Percentiles rank a stretch among this genome's conserved stretches.
phyloP scores from a whole-genome alignment of 2,113 vertebrate genomes.

The Tyrannus savana region DNA sequence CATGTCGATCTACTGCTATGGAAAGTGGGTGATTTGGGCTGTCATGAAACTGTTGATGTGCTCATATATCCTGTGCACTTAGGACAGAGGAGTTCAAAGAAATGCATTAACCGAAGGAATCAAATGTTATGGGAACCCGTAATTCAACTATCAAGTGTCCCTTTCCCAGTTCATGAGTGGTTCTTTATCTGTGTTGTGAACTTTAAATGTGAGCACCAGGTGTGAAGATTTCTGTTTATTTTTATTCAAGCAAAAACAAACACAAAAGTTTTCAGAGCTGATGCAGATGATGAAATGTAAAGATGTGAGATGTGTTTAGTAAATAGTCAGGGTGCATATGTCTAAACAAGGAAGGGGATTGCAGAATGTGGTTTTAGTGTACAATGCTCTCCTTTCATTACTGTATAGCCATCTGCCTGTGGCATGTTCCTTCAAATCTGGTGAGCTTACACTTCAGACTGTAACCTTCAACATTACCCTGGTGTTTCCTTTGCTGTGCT shows the following conservation, averaged over 20 bases:
- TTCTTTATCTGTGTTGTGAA: slow-evolving; percentile 33
- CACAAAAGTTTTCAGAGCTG: slow-evolving; percentile 38
- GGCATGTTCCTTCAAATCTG: slow-evolving; percentile 14
- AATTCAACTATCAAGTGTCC: not conserved
- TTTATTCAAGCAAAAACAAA: slow-evolving; percentile 58
- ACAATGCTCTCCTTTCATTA: slow-evolving; percentile 49
- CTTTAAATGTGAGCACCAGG: slow-evolving; percentile 49
- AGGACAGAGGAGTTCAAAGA: slow-evolving; percentile 45
- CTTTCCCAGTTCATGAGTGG: not conserved
- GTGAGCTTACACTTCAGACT: not conserved
- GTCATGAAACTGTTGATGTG: slow-evolving; percentile 2
- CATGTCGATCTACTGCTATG: slow-evolving; percentile 22
- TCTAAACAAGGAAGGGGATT: slow-evolving; percentile 54
- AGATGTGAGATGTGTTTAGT: slow-evolving; percentile 52
- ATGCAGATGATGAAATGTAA: slow-evolving; percentile 65
- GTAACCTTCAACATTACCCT: not conserved
- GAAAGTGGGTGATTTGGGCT: slow-evolving; percentile 25
- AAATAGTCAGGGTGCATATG: slow-evolving; percentile 61
- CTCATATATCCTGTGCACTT: slow-evolving; percentile 25
- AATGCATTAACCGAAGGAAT: slow-evolving; percentile 37
- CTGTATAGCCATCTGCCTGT: slow-evolving; percentile 54
- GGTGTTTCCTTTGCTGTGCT: not conserved
- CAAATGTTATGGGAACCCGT: slow-evolving; percentile 7
- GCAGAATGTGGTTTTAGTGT: slow-evolving; percentile 40
- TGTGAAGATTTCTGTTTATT: slow-evolving; percentile 50